These are phyloP conservation scores for Passer montanus DNA, from an alignment of 2,113 vertebrate genomes.

Conservation along the genomic window DNA sequence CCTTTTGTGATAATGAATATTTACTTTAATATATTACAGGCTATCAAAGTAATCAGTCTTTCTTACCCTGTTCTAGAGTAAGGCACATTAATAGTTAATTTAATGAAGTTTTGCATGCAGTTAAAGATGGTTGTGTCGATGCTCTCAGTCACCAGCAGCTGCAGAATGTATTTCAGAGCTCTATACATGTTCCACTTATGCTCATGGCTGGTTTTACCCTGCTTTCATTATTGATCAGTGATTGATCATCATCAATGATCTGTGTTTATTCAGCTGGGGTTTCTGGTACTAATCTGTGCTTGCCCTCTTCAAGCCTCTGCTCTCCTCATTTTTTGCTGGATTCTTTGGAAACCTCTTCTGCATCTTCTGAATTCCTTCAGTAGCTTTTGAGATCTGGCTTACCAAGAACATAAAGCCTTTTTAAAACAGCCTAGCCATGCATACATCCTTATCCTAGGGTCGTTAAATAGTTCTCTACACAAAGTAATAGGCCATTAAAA, in stretches of 20 bases:
- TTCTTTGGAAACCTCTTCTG: neutral
- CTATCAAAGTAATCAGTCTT: neutral
- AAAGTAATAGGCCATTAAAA: conserved; percentile 26
- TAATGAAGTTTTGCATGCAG: neutral
- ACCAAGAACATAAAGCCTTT: neutral
- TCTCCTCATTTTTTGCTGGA: neutral
- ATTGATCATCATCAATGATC: neutral
- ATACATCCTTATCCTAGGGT: neutral
- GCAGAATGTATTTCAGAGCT: neutral
- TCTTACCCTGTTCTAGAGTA: neutral
- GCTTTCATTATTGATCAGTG: neutral
- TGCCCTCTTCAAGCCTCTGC: neutral
- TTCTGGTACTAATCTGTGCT: neutral
- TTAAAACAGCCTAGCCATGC: neutral
- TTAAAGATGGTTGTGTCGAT: neutral
- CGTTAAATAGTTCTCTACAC: neutral
- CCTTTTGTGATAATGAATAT: neutral
- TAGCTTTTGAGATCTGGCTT: neutral
- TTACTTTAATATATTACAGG: neutral
- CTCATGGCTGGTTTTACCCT: neutral
- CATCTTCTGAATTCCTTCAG: neutral
- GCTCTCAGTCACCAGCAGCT: neutral
- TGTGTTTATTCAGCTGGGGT: neutral
- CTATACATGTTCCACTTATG: accelerated
- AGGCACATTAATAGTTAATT: neutral